Percentiles rank a stretch among this genome's conserved stretches.
phyloP scores from a whole-genome alignment of 2,888 invertebrate species.

The Odontocerum albicorne region DNA sequence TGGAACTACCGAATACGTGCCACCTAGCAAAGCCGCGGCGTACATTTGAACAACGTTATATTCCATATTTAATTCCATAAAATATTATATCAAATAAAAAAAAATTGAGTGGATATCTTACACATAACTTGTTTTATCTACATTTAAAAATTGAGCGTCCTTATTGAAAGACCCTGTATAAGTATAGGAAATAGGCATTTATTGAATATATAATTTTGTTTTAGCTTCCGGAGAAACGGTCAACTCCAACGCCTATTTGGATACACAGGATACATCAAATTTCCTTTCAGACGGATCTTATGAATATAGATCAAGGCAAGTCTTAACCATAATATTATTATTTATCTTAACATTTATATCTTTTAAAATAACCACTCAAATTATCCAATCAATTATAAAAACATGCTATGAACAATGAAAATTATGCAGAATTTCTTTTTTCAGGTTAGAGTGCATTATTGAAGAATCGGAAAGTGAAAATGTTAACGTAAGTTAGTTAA shows the following conservation, averaged over 20 bases:
- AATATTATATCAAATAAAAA: too few relatives aligned
- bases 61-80: too few relatives aligned
- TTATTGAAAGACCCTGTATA: too few relatives aligned
- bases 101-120: too few relatives aligned
- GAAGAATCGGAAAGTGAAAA: slow-evolving; percentile 29
- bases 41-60: too few relatives aligned
- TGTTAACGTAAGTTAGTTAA: slow-evolving; percentile 15
- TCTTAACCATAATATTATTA: neutral
- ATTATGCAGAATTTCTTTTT: neutral
- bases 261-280: slow-evolving; percentile 2
- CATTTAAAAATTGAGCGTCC: too few relatives aligned
- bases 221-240: too few relatives aligned
- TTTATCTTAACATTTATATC: neutral
- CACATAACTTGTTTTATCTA: too few relatives aligned
- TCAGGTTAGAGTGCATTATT: slow-evolving; percentile 28
- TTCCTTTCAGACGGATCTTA: slow-evolving; percentile 16
- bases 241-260: neutral
- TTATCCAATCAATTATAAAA: neutral
- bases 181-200: too few relatives aligned
- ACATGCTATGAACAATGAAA: neutral
- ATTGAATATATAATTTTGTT: too few relatives aligned
- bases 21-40: too few relatives aligned
- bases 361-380: neutral
- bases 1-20: too few relatives aligned
- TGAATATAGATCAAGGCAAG: slow-evolving; percentile 21